Evolutionary conservation across 2,888 invertebrate genomes (phyloP), one percentile per base, ranked within the genome.

Genomic region (Baronia brevicornis): DNA sequence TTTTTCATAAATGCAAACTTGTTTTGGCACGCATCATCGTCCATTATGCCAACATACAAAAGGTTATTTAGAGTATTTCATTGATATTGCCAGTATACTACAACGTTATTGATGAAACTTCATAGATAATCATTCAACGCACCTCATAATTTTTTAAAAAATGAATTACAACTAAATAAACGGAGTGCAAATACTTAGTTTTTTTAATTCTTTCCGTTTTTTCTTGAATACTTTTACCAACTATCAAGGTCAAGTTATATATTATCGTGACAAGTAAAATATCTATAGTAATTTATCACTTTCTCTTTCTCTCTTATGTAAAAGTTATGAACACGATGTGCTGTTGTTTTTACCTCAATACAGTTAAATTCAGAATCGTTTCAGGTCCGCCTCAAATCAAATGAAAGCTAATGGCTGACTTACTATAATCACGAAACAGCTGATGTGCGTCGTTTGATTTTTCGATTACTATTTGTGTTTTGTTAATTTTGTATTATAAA

Each of bases 361-460:
- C 36, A 39, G 41, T 47, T 40, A 26, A 48, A 54, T 53, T 56
- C 54, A 35, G 34, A 38, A 38, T 38, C 32, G 15, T 51, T 54
- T 39, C 43, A 47, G 14, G 33, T 46, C 42, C 48, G 54, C 58
- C 51, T 54, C 48, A 51, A 60, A 66, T 51, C 48, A 51, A 60
- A 66, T 66, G 62, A 68, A 71, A 68, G 66, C 60, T 75, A 77
- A 80, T 82, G 82, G 82, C 82, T 60, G 78, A 74, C 68, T 54
- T 58, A 61, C 54, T 54, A 50, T 65, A 71, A 60, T 71, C 64
- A 58, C 58, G 66, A 77, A 80, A 79, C 82, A 84, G 82, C 82
- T 84, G 82, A 82, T 84, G 74, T 79, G 74, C 72, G 66, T 78
- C 68, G 64, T 70, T 67, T 63, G 46, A 48, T 43, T 62, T 63